Conservation (phyloP, 2,888 invertebrate genomes). For the Tipula lateralis region DNA sequence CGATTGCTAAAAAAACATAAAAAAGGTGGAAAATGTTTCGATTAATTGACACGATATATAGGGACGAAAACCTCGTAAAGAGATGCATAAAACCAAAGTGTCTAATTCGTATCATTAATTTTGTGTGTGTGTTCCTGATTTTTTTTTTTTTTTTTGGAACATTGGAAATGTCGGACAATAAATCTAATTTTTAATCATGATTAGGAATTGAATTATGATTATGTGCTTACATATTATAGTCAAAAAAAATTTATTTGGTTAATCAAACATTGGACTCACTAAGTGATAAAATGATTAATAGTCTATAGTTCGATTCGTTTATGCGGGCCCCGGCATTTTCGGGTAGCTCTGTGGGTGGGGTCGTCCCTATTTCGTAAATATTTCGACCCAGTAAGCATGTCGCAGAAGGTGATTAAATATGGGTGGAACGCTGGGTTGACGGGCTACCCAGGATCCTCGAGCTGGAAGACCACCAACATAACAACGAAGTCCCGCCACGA, state of each 20-base stretch:
- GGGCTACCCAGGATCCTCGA: too few relatives aligned
- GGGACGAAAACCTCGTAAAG: neutral
- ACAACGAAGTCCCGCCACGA: too few relatives aligned
- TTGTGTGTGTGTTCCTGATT: neutral
- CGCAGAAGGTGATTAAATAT: too few relatives aligned
- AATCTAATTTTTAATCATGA: slow-evolving; percentile 1
- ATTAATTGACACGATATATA: neutral
- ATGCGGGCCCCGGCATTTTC: too few relatives aligned
- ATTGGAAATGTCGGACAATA: neutral
- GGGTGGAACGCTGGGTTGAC: too few relatives aligned
- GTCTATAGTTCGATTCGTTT: too few relatives aligned
- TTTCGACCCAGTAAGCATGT: too few relatives aligned
- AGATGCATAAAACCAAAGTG: neutral
- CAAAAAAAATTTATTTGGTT: neutral
- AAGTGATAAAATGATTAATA: slow-evolving; percentile 19
- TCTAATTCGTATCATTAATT: neutral
- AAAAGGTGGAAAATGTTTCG: neutral
- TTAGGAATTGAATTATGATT: neutral
- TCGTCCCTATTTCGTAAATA: too few relatives aligned
- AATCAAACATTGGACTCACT: neutral
- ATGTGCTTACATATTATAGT: too few relatives aligned
- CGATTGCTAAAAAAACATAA: neutral
- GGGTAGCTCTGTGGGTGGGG: too few relatives aligned
- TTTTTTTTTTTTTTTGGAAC: neutral
- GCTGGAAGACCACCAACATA: too few relatives aligned